A percentile compares a stretch with the other conserved stretches of the same genome.
Evolutionary conservation across 1,140 invertebrate genomes (phyloP).

Genomic region (Pantala flavescens): DNA sequence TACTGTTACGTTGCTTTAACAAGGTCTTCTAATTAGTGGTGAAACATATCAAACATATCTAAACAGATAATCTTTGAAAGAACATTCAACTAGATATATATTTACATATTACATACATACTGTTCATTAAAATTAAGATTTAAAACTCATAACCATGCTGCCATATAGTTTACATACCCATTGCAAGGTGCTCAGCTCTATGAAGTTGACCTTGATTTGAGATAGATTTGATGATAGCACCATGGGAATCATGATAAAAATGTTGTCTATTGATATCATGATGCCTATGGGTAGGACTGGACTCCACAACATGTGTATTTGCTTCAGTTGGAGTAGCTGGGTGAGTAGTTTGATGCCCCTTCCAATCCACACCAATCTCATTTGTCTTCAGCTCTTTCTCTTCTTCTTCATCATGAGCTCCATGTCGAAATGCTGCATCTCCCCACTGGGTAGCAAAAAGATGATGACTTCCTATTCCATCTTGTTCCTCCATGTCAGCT

Average conservation of each 20-base stretch:
- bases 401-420: not conserved
- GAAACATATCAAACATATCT: no score
- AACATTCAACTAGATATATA: no score
- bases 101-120: no score
- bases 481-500: constrained; percentile 35
- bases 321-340: not conserved
- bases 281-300: not conserved
- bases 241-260: not conserved
- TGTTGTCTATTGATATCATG: not conserved
- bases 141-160: no score
- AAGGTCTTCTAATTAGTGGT: no score
- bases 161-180: not conserved
- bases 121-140: no score
- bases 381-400: not conserved
- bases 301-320: not conserved
- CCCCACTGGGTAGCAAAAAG: not conserved
- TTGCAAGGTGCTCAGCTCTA: constrained; percentile 8
- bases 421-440: not conserved
- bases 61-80: no score
- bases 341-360: not conserved
- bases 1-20: no score
- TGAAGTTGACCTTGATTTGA: not conserved
- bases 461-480: not conserved
- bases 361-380: not conserved
- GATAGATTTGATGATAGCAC: not conserved